Evolutionary conservation across 2,113 vertebrate genomes (phyloP).

Genomic region (Eidolon helvum): DNA sequence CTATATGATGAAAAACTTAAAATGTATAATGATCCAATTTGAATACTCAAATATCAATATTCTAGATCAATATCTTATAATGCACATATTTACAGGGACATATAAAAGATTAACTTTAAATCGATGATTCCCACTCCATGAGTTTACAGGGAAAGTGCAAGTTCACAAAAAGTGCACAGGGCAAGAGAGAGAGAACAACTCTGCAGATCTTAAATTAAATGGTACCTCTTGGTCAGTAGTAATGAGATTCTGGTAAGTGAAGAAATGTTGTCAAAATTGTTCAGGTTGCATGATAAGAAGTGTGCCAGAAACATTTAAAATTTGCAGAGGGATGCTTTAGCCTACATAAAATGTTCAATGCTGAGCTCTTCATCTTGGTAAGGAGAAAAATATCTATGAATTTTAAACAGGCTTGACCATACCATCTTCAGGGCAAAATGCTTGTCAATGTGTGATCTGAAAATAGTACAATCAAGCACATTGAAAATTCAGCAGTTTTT

Average conservation of each 20-base stretch:
- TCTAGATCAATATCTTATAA: neutral
- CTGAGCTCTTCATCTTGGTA: constrained; percentile 29
- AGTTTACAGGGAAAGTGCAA: neutral
- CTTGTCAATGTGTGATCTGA: constrained; percentile 61
- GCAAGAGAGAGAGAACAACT: neutral
- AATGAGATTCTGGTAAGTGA: constrained; percentile 38
- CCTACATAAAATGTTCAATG: constrained; percentile 33
- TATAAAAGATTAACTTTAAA: neutral
- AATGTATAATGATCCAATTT: neutral
- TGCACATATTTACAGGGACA: neutral
- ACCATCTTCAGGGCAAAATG: constrained; percentile 61
- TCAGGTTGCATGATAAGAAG: constrained; percentile 11
- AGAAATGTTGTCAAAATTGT: constrained; percentile 31
- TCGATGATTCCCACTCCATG: neutral
- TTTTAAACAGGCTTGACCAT: constrained; percentile 62
- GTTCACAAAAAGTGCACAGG: neutral
- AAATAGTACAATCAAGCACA: constrained; percentile 69
- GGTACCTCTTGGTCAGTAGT: neutral
- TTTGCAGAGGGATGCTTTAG: neutral
- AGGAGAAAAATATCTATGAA: constrained; percentile 63
- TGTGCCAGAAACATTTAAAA: neutral
- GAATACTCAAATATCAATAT: constrained; percentile 1
- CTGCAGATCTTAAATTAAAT: constrained; percentile 3
- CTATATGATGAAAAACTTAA: neutral
- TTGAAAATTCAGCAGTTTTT: constrained; percentile 57